phyloP scores from a whole-genome alignment of 2,113 vertebrate species.

The Syrrhaptes paradoxus region DNA sequence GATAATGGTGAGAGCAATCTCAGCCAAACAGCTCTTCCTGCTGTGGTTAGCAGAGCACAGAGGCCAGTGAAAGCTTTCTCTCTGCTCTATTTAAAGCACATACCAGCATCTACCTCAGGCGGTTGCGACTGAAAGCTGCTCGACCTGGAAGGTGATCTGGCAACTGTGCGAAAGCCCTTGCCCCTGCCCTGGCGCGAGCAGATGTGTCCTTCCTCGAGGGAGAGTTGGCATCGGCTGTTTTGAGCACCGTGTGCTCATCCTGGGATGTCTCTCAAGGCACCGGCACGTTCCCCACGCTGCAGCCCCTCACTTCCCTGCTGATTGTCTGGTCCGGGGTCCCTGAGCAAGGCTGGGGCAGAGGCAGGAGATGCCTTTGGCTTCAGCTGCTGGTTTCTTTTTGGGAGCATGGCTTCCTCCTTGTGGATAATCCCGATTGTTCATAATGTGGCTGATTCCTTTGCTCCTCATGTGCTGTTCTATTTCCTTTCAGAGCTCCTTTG shows the following conservation, averaged over 20 bases:
- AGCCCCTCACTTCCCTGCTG: not conserved
- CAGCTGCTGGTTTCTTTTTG: not conserved
- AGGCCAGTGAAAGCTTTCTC: slow-evolving; percentile 54
- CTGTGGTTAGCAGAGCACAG: slow-evolving; percentile 40
- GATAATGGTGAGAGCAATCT: slow-evolving; percentile 18
- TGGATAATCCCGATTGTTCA: not conserved
- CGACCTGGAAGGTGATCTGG: not conserved
- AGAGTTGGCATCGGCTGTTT: fast-evolving
- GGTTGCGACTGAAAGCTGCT: not conserved
- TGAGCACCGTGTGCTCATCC: not conserved
- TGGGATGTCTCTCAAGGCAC: not conserved
- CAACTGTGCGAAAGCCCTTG: fast-evolving
- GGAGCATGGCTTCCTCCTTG: not conserved
- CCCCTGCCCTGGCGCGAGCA: not conserved
- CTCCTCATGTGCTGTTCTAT: not conserved
- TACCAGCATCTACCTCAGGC: not conserved
- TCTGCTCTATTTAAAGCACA: not conserved
- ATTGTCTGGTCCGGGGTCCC: not conserved
- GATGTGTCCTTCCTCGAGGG: not conserved
- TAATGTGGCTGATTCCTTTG: not conserved
- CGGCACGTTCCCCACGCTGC: fast-evolving
- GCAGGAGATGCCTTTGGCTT: not conserved
- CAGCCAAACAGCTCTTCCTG: slow-evolving; percentile 46
- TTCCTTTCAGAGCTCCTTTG: not conserved
- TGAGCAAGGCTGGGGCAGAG: not conserved